phyloP scores from a whole-genome alignment of 2,797 vertebrate genomes.

The Oryzias sinensis region DNA sequence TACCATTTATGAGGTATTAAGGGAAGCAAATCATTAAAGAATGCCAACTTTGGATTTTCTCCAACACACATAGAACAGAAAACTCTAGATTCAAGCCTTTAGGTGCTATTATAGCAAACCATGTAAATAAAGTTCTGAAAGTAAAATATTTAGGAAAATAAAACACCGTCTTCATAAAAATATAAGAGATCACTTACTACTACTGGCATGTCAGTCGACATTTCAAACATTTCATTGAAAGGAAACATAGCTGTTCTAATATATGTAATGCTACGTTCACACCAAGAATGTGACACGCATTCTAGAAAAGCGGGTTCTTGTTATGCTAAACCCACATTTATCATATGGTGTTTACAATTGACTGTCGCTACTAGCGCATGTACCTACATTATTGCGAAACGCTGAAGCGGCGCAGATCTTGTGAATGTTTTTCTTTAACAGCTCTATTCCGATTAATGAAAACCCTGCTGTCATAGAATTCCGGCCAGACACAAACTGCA shows the following conservation, averaged over 20 bases:
- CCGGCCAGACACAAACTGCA: no score
- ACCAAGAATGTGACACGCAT: no score
- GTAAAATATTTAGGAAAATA: constrained; percentile 32
- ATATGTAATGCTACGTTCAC: constrained; percentile 26
- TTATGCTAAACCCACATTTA: no score
- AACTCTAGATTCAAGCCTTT: constrained; percentile 38
- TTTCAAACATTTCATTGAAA: constrained; percentile 22
- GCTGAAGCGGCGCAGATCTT: no score
- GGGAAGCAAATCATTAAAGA: constrained; percentile 30
- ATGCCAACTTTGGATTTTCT: constrained; percentile 59
- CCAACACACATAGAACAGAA: constrained; percentile 13
- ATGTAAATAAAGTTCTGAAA: constrained; percentile 20
- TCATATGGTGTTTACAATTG: no score
- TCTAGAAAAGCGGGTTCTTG: no score
- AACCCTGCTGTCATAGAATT: no score
- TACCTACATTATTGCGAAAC: no score
- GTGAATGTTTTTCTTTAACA: no score
- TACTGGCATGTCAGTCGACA: constrained; percentile 13
- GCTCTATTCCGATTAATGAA: no score
- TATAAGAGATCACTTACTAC: constrained; percentile 24
- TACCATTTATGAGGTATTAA: constrained; percentile 56
- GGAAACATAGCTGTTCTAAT: constrained; percentile 42
- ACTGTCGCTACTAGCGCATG: no score
- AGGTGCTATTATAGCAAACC: constrained; percentile 35
- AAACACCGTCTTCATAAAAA: constrained; percentile 39